Evolutionary conservation across 2,113 vertebrate genomes (phyloP).

Genomic region (Casuarius casuarius): DNA sequence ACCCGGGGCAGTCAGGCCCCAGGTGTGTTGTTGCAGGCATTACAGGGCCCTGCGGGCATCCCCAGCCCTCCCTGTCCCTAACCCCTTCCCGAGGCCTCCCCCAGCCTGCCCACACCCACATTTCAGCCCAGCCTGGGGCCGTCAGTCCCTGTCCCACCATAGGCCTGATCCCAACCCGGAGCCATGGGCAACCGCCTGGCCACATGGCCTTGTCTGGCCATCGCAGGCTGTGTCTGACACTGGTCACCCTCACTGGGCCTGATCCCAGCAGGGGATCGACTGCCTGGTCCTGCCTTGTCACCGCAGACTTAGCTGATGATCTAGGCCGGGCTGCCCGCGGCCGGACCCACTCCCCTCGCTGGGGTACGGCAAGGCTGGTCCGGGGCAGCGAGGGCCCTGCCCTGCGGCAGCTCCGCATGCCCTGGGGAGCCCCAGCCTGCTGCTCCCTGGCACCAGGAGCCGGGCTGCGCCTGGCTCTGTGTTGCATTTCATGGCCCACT

Average conservation of each 20-base stretch:
- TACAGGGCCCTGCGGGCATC: not conserved
- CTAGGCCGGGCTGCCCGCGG: not conserved
- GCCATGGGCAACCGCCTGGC: not conserved
- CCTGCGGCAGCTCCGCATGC: not conserved
- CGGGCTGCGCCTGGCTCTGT: not conserved
- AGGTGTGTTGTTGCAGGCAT: not conserved
- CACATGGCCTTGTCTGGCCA: not conserved
- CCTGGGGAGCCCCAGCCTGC: not conserved
- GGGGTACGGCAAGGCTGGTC: no score
- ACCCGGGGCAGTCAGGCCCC: not conserved
- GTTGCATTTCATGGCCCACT: not conserved
- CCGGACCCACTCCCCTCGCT: no score
- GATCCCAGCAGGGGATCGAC: not conserved
- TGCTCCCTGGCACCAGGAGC: not conserved
- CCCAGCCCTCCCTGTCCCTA: not conserved
- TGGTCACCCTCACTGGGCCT: not conserved
- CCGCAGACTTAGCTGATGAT: not conserved
- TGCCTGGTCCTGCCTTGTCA: not conserved
- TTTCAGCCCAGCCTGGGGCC: not conserved
- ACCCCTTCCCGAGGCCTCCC: accelerated
- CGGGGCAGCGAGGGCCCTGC: no score
- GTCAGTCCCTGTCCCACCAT: not conserved
- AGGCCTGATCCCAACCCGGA: no score
- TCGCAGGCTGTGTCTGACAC: not conserved
- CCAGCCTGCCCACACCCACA: not conserved